Conservation (phyloP, 2,797 vertebrate species). For the Acanthornis magna region DNA sequence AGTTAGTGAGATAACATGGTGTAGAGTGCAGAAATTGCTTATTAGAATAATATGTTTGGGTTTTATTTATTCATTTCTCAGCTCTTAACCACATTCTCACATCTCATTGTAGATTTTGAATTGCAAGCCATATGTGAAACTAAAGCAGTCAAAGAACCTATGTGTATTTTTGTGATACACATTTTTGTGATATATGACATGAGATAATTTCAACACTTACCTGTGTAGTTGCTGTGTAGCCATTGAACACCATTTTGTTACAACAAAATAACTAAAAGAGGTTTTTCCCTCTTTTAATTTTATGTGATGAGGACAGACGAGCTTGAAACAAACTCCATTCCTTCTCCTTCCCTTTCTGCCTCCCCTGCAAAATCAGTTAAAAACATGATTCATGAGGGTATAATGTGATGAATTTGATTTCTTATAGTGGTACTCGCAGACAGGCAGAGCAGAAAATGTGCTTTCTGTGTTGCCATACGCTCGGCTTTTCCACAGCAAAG, state of each 20-base stretch:
- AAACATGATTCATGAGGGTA: background rate
- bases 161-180: background rate
- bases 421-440: background rate
- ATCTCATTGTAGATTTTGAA: background rate
- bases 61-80: background rate
- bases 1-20: background rate
- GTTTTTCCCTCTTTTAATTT: background rate
- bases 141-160: background rate
- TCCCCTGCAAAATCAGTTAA: background rate
- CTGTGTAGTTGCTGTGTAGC: background rate
- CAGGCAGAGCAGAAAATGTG: background rate
- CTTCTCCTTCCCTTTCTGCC: background rate
- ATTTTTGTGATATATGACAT: background rate
- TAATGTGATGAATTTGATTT: background rate
- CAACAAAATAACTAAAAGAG: background rate
- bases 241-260: background rate
- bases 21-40: background rate
- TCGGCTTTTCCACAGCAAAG: background rate
- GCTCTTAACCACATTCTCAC: background rate
- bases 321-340: background rate
- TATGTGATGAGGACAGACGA: background rate
- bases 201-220: background rate
- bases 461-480: background rate
- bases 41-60: background rate
- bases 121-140: background rate